Evolutionary conservation across 2,888 invertebrate species (phyloP), one percentile per base, ranked within the genome.

Genomic region (Napeogenes sylphis): DNA sequence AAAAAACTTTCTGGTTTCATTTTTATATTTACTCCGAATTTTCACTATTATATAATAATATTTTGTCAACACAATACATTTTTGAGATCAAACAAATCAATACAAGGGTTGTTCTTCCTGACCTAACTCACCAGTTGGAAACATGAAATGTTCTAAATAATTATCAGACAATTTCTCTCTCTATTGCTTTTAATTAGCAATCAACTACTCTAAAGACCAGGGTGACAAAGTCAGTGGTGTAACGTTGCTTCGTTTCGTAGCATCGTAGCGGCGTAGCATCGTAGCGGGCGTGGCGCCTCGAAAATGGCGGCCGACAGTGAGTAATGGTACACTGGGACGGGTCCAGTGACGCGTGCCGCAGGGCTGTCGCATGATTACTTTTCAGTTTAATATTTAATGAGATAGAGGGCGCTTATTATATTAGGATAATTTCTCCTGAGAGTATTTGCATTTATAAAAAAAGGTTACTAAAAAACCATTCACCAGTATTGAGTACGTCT

Each of bases 251-350:
- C 79, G 79, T 71, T 14, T 14, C 51, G 51, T 51, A 51, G 51
- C 51, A 51, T 74, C 82, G 84, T 81, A 81, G 82, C 76, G 47
- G 72, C 79, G 77, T 75, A 77, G 80, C 81, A 68, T 74, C 87
- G 86, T 85, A 85, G 85, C 85, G 84, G 89, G 89, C 86, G 89
- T 78, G 87, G 87, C 79, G 74, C 73, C 74, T 80, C 81, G 85
- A 84, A 87, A 86, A 88, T 89, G 89, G 90, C 87, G 86, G 83
- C 79, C 84, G 90, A 90, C 90, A 87, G 78, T 90, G 90, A 90
- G 83, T 90, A 90, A 90, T 90, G 89, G 90, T 83, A 77, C 78
- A 76, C 80, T 79, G 86, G 84, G 89, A 90, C 87, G 90, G 83
- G 87, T 84, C 88, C 89, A 85, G 85, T 89, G 90, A 90, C 90